Conservation (phyloP, 2,797 vertebrate genomes). For the Chloroceryle amazona region DNA sequence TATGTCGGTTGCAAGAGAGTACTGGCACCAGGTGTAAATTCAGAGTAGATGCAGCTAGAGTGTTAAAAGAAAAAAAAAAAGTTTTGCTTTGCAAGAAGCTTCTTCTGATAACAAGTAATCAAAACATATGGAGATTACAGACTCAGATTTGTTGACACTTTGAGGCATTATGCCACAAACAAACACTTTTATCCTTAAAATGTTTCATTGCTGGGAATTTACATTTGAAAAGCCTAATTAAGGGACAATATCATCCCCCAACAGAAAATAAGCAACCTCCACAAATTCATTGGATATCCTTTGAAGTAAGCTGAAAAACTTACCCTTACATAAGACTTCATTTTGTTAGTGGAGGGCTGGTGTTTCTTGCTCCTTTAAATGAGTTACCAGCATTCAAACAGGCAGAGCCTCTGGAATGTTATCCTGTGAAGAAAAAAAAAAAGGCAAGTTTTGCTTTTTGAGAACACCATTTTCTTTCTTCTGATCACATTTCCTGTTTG, state of each 20-base stretch:
- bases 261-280: slow-evolving; percentile 56
- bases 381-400: neutral
- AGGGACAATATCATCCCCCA: slow-evolving; percentile 39
- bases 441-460: neutral
- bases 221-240: slow-evolving; percentile 73
- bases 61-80: neutral
- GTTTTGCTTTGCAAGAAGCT: slow-evolving; percentile 18
- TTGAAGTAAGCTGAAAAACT: slow-evolving; percentile 47
- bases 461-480: neutral
- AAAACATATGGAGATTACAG: slow-evolving; percentile 54
- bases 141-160: slow-evolving; percentile 68
- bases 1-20: neutral
- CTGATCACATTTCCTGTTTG: neutral
- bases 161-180: slow-evolving; percentile 59
- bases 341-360: neutral
- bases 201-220: slow-evolving; percentile 41
- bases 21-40: slow-evolving; percentile 22
- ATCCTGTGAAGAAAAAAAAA: neutral
- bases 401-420: neutral
- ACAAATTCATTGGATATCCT: slow-evolving; percentile 44
- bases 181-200: slow-evolving; percentile 57
- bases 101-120: slow-evolving; percentile 47
- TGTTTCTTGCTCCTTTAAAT: neutral
- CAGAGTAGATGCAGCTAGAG: neutral
- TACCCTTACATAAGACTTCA: slow-evolving; percentile 31